Base-by-base conservation (phyloP, 2,113 vertebrate genomes). In the Capra hircus region DNA sequence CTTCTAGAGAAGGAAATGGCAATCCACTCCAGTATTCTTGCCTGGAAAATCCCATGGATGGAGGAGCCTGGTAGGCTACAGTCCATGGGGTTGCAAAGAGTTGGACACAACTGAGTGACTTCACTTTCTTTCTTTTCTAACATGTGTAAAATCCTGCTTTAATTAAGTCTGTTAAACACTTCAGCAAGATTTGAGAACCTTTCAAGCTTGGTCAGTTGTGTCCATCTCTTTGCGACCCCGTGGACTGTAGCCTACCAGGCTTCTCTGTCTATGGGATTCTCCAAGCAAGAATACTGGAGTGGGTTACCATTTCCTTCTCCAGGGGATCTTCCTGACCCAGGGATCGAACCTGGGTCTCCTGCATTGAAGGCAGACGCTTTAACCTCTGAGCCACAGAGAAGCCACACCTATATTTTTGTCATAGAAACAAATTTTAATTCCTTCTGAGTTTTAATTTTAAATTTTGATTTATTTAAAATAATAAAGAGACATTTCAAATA, bases 381-480 rank as follows among this genome's bases (percentile, higher is more conserved):
- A 62, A 62, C 28, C 28, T 30, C 60, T 62, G 60, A 62, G 60
- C 28, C 28, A 62, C 60, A 62, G 60, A 30, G 28, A 62, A 62
- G 13, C 60, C 28, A 62, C 60, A 53, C 3, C 55, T 86, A 3
- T 78, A 53, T 92, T 14, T 13, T 60, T 94, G n/a, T 86, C 27
- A 91, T 78, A 91, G 57, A 91, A 88, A 85, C 3, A 97, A 1
- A 89, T 91, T 96, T 92, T 33, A 94, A 55, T 97, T 96, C n/a
- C 27, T 91, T 33, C 28, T 45, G 43, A 52, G 33, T 60, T 93
- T 25, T 17, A 23, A 55, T 88, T 94, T 95, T 84, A 67, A 92
- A 55, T 12, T 71, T 77, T 45, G 23, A 85, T 50, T 11, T 33
- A 40, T 85, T 64, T 94, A 45, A 40, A 95, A 16, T 23, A 48